Evolutionary conservation across 2,888 invertebrate species (phyloP), one percentile per base, ranked within the genome.

Genomic region (Volucella inanis): DNA sequence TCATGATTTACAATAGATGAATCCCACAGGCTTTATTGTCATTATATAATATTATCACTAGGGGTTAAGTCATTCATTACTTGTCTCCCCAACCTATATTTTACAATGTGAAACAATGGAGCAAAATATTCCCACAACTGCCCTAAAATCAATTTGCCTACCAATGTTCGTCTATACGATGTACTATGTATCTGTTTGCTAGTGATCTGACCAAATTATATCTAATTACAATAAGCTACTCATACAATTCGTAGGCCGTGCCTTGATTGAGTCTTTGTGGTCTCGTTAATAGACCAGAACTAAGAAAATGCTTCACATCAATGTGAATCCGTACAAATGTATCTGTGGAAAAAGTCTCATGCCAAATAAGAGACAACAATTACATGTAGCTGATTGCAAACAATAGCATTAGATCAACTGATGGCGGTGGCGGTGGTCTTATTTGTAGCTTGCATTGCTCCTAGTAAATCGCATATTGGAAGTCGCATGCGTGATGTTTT

Each of bases 291-390:
- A 85, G 80, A 85, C 76, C 76, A 81, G 81, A 81, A 81, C 76
- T 72, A 57, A 38, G 15, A 50, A 70, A 68, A 49, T 9, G 43
- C 41, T 80, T 80, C 71, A 80, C 74, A 80, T 80, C 70, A 79
- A 76, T 70, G 31, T 31, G 31, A 31, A 31, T 6, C 45, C 18
- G 67, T 31, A 45, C 49, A 57, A 49, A 11, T 65, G 75, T 59
- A 43, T 41, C 54, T 41, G 39, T 57, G 45, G 50, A 77, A 79
- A 83, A 83, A 84, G 71, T 76, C 80, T 81, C 85, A 76, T 72
- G 85, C 71, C 67, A 76, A 85, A 80, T 85, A 76, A 85, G 81
- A 76, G 85, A 81, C 85, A 85, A 61, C 80, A 77, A 77, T 81
- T 85, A 85, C 85, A 81, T 52, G 31, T 31, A 31, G 31, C 31